These are phyloP conservation scores for Palaemon carinicauda DNA, from an alignment of 1,140 invertebrate species.

Conservation along the genomic window DNA sequence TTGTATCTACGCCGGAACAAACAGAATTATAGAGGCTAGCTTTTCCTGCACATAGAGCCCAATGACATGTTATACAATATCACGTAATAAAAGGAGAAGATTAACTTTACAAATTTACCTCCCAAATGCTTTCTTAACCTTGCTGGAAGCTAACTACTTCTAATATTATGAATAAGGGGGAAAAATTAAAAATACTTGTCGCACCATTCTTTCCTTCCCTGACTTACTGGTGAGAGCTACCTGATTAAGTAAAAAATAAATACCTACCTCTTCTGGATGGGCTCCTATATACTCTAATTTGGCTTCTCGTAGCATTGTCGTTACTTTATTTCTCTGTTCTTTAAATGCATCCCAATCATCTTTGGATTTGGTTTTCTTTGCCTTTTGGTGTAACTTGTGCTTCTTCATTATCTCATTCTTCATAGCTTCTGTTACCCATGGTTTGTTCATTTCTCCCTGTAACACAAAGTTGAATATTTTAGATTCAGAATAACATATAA, in stretches of 20 bases:
- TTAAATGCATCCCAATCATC: conserved; percentile 69
- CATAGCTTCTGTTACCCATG: conserved; percentile 70
- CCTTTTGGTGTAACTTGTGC: conserved; percentile 68
- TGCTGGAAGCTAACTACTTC: no score
- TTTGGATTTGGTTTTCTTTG: conserved; percentile 67
- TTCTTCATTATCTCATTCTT: conserved; percentile 69
- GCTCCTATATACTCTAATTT: conserved; percentile 69
- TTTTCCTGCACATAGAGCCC: background rate
- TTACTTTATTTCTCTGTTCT: conserved; percentile 69
- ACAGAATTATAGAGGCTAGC: no score
- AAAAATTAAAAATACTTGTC: no score
- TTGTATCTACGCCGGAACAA: no score
- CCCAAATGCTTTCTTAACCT: no score
- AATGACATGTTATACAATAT: background rate
- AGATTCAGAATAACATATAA: background rate
- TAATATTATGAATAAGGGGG: no score
- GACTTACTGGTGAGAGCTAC: background rate
- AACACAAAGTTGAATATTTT: background rate
- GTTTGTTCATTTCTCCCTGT: conserved; percentile 63
- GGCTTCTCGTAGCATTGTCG: conserved; percentile 68
- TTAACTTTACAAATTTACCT: background rate
- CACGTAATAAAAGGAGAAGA: background rate
- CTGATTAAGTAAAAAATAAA: background rate
- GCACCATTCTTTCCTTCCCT: background rate
- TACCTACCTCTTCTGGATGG: conserved; percentile 68